phyloP scores from a whole-genome alignment of 2,888 invertebrate genomes.

The Crocallis elinguaria region DNA sequence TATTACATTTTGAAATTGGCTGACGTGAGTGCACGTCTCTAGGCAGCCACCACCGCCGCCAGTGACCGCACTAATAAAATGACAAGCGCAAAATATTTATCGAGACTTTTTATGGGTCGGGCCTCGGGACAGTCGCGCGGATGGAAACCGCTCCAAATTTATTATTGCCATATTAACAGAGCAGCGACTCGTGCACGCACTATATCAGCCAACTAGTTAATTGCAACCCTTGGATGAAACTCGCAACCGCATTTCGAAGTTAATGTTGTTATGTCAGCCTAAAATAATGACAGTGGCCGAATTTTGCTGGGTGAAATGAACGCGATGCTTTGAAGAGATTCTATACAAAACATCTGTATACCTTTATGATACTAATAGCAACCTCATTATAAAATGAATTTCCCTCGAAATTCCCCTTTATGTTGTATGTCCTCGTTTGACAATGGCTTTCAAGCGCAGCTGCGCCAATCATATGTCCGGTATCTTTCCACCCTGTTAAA shows the following conservation, averaged over 20 bases:
- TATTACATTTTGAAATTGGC: slow-evolving; percentile 50
- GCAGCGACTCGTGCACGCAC: slow-evolving; percentile 60
- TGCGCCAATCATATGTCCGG: slow-evolving; percentile 43
- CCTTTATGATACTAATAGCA: slow-evolving; percentile 12
- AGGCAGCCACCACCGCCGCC: slow-evolving; percentile 31
- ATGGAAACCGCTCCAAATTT: slow-evolving; percentile 74
- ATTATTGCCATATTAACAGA: slow-evolving; percentile 80
- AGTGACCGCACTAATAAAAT: slow-evolving; percentile 49
- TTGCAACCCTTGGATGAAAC: slow-evolving; percentile 77
- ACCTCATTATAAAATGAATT: slow-evolving; percentile 11
- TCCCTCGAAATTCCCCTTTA: neutral
- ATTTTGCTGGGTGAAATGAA: slow-evolving; percentile 49
- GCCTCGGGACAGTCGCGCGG: slow-evolving; percentile 54
- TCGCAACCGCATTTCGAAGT: slow-evolving; percentile 77
- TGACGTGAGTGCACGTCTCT: slow-evolving; percentile 39
- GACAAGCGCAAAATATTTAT: slow-evolving; percentile 64
- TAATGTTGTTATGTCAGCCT: slow-evolving; percentile 72
- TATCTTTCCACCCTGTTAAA: slow-evolving; percentile 55
- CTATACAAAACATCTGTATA: slow-evolving; percentile 13
- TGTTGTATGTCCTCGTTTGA: slow-evolving; percentile 29
- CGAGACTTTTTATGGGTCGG: slow-evolving; percentile 62
- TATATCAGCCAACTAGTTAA: slow-evolving; percentile 78
- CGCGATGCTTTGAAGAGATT: slow-evolving; percentile 20
- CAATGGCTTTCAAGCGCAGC: slow-evolving; percentile 50
- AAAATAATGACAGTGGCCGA: slow-evolving; percentile 69